phyloP scores from a whole-genome alignment of 2,797 vertebrate genomes.

The Manis pentadactyla region DNA sequence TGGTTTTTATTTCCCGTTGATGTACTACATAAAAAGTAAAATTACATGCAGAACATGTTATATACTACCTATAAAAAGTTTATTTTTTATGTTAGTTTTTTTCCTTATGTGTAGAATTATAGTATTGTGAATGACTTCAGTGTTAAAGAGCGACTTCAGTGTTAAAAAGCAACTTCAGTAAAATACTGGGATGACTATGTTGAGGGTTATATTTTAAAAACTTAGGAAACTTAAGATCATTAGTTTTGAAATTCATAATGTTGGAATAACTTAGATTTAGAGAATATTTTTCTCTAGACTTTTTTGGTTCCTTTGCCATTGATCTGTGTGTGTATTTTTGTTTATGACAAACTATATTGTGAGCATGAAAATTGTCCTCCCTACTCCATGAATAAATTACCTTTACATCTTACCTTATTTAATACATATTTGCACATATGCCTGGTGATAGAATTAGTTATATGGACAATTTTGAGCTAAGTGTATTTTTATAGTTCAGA shows the following conservation, averaged over 20 bases:
- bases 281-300: not conserved
- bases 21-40: conserved; percentile 20
- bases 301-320: not conserved
- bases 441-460: conserved; percentile 43
- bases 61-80: not conserved
- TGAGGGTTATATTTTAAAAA: not conserved
- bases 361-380: not conserved
- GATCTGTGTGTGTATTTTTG: not conserved
- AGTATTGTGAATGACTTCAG: not conserved
- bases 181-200: not conserved
- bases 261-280: not conserved
- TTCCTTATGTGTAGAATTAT: not conserved
- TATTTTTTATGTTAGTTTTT: not conserved
- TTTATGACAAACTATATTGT: not conserved
- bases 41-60: conserved; percentile 3
- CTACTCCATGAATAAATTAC: not conserved
- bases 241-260: conserved; percentile 44
- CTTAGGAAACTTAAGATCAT: not conserved
- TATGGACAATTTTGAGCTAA: conserved; percentile 37
- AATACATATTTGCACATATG: not conserved
- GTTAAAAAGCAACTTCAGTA: conserved; percentile 30
- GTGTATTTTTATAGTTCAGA: conserved; percentile 24
- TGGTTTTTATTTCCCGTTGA: conserved; percentile 2
- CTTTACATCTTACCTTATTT: conserved; percentile 12
- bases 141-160: conserved; percentile 35